Conservation (phyloP, 2,888 invertebrate species). For the Pherbina coryleti region DNA sequence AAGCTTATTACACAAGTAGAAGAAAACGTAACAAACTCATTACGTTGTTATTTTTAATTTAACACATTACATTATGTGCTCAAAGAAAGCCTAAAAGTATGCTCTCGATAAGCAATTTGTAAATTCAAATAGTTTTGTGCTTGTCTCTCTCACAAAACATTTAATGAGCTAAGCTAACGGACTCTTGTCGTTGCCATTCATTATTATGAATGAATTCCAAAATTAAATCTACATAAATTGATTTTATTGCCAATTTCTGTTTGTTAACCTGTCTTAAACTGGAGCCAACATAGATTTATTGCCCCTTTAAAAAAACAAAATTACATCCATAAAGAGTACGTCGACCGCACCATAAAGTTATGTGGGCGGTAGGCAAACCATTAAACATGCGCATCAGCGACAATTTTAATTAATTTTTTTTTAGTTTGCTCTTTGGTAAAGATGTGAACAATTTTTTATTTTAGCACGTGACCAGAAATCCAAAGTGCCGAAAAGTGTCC, state of each 20-base stretch:
- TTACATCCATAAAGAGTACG: background rate
- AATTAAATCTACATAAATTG: background rate
- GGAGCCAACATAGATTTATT: constrained; percentile 8
- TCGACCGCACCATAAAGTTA: background rate
- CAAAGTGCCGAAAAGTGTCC: background rate
- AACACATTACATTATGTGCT: background rate
- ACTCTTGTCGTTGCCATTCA: background rate
- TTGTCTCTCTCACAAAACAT: no score
- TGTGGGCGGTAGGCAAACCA: background rate
- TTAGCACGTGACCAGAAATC: constrained; percentile 12
- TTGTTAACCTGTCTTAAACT: constrained; percentile 22
- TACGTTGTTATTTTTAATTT: background rate
- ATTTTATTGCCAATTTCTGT: constrained; percentile 12
- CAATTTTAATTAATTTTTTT: background rate
- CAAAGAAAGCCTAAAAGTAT: background rate
- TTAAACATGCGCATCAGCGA: constrained; percentile 11
- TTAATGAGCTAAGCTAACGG: background rate
- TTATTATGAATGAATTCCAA: background rate
- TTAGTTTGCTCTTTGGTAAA: background rate
- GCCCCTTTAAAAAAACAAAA: background rate
- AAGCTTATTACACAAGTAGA: no score
- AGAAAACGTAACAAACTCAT: background rate
- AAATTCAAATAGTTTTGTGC: background rate
- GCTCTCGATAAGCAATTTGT: background rate
- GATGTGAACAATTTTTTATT: constrained; percentile 24